Base-by-base conservation (phyloP, 2,797 vertebrate genomes). In the Gallinago solitaria region DNA sequence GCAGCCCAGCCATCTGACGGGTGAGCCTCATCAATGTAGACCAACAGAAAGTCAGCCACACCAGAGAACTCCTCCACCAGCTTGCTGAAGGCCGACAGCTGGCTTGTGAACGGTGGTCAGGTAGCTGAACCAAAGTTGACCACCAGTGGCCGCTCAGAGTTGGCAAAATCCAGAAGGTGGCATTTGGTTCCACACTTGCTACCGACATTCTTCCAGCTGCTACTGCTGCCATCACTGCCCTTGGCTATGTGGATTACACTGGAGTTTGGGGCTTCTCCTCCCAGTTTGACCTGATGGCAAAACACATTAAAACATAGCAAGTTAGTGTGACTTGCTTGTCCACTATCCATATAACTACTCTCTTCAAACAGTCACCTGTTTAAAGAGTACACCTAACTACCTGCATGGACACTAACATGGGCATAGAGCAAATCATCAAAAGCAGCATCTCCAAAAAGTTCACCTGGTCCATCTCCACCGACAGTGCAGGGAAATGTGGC, bases 1-100 rank as follows among this genome's bases (percentile, higher is more conserved):
- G 98, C 99, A 60, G 98, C 99, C 99, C 99, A 99, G 97, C 99
- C 99, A 3, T 99, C 99, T 11, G 99, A 99, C 2, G 99, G 99
- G 91, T 99, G 99, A 93, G 99, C 99, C 97, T 99, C 99, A 54
- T 99, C 99, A 7, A 99, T 99, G 98, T 99, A 99, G 96, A 99
- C 99, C 91, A 99, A 97, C 96, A 99, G 97, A 97, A 99, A 99
- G 97, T 99, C 99, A 33, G 99, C 99, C 92, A 99, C 99, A 15
- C 98, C 98, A 3, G 99, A 99, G 97, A 99, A 99, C 97, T 99
- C 99, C 95, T 99, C 99, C 97, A 99, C 99, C 98, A 99, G 97
- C 97, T 98, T 98, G 98, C 99, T 98, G 97, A 99, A 99, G 90
- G 98, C 98, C 2, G 99, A 98, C 98, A 99, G 98, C 97, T 99